Evolutionary conservation across 2,113 vertebrate genomes (phyloP).

Genomic region (Cochlearius cochlearius): DNA sequence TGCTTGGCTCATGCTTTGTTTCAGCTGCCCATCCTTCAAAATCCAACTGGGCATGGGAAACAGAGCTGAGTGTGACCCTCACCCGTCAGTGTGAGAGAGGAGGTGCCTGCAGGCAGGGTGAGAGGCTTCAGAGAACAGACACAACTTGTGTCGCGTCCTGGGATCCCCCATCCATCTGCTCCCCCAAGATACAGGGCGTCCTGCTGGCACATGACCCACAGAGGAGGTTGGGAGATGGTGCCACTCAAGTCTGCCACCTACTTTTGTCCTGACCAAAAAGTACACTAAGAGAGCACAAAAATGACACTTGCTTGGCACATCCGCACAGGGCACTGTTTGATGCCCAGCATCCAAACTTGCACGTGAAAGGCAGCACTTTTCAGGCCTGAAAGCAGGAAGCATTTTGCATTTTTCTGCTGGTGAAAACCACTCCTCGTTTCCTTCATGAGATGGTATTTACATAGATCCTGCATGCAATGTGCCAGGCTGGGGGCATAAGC

Average conservation of each 20-base stretch:
- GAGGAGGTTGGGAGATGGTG: neutral
- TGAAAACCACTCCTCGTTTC: neutral
- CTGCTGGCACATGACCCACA: rapidly evolving
- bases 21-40: neutral
- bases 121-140: neutral
- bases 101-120: neutral
- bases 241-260: neutral
- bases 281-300: neutral
- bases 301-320: neutral
- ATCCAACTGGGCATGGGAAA: neutral
- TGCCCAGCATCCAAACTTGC: neutral
- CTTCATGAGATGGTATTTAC: neutral
- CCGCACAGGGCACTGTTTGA: neutral
- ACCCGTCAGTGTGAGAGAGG: neutral
- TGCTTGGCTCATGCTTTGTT: neutral
- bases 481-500: neutral
- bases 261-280: neutral
- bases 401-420: neutral
- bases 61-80: neutral
- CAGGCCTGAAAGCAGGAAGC: neutral
- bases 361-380: neutral
- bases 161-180: neutral
- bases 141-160: rapidly evolving
- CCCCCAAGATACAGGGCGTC: neutral
- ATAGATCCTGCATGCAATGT: neutral